phyloP scores from a whole-genome alignment of 2,888 invertebrate species.

The Ormyrus labotus region DNA sequence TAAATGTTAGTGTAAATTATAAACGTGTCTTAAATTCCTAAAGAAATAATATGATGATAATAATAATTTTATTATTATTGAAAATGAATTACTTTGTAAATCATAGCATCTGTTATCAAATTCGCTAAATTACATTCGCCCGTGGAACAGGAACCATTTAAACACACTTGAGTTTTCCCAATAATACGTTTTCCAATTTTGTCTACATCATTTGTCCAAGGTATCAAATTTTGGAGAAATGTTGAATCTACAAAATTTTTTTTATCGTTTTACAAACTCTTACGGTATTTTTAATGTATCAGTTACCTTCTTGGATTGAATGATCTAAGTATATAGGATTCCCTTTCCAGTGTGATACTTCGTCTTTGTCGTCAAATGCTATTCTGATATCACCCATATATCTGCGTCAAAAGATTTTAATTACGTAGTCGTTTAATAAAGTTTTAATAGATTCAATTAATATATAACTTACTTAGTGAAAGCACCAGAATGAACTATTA shows the following conservation, averaged over 20 bases:
- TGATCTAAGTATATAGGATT: conserved; percentile 83
- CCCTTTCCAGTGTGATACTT: conserved; percentile 83
- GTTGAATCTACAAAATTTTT: conserved; percentile 77
- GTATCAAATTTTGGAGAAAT: conserved; percentile 79
- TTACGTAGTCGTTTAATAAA: not conserved
- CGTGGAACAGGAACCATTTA: conserved; percentile 79
- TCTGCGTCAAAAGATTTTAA: conserved; percentile 65
- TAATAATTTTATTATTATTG: not conserved
- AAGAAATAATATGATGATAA: not conserved
- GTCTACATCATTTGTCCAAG: conserved; percentile 80
- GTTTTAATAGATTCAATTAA: conserved; percentile 26
- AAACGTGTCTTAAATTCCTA: not conserved
- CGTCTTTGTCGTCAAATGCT: conserved; percentile 82
- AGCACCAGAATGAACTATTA: conserved; percentile 85
- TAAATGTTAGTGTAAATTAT: not conserved
- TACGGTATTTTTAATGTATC: not conserved
- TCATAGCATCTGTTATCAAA: conserved; percentile 84
- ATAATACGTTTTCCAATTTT: conserved; percentile 78
- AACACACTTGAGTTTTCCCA: conserved; percentile 79
- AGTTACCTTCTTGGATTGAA: conserved; percentile 82
- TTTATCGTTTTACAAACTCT: conserved; percentile 56
- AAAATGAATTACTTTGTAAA: conserved; percentile 79
- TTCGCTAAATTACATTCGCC: conserved; percentile 86
- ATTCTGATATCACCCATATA: conserved; percentile 88
- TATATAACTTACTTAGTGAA: conserved; percentile 78